Evolutionary conservation across 2,888 invertebrate species (phyloP).

Genomic region (Lutraria lutraria): DNA sequence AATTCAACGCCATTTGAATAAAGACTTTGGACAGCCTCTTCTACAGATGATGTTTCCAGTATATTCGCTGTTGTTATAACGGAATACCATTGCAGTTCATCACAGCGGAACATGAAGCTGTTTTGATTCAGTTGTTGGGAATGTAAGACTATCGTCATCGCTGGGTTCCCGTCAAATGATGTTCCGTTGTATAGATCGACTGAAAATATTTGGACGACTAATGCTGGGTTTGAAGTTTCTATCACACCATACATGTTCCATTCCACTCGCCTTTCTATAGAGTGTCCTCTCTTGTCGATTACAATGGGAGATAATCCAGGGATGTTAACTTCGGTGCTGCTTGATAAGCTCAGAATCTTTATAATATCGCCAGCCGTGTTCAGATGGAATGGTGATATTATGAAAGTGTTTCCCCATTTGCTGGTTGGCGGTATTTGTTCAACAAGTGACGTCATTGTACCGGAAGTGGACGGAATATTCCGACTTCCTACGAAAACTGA

Average conservation of each 20-base stretch:
- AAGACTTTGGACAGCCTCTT: background rate
- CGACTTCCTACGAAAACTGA: constrained; percentile 63
- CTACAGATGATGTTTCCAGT: too few species aligned
- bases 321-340: constrained; percentile 49
- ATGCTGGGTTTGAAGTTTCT: constrained; percentile 47
- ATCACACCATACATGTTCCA: constrained; percentile 51
- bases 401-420: constrained; percentile 66
- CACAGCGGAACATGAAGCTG: background rate
- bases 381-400: constrained; percentile 49
- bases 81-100: background rate
- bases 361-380: constrained; percentile 59
- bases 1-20: background rate
- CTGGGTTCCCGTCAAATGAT: constrained; percentile 16
- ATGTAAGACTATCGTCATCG: constrained; percentile 55
- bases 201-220: constrained; percentile 51
- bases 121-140: constrained; percentile 29
- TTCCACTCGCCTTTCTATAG: constrained; percentile 56
- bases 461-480: constrained; percentile 36
- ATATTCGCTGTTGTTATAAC: background rate
- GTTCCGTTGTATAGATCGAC: constrained; percentile 51
- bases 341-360: constrained; percentile 51
- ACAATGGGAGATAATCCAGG: constrained; percentile 60
- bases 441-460: constrained; percentile 33
- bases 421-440: constrained; percentile 71
- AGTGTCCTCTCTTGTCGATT: constrained; percentile 44